phyloP scores from a whole-genome alignment of 2,888 invertebrate genomes.

The Drosophila meridiana region DNA sequence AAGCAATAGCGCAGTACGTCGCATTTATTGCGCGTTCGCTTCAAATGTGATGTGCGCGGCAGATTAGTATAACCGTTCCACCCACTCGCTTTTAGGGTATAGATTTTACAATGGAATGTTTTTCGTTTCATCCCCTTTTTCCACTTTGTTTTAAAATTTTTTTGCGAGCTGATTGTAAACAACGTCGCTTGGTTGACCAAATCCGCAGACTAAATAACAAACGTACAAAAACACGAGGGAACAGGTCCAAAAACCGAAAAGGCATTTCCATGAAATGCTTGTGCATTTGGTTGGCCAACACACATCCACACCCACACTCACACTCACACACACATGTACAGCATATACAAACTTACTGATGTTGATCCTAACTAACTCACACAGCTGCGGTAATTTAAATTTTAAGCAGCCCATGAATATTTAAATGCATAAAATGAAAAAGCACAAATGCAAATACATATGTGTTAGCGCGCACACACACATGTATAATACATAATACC shows the following conservation, averaged over 20 bases:
- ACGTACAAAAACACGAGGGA: not conserved
- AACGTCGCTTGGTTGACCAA: slow-evolving; percentile 48
- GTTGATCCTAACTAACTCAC: slow-evolving; percentile 19
- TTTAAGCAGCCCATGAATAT: slow-evolving; percentile 73
- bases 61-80: slow-evolving; percentile 3
- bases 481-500: slow-evolving; percentile 1
- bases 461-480: slow-evolving; percentile 3
- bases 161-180: slow-evolving; percentile 45
- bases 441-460: slow-evolving; percentile 66
- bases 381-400: slow-evolving; percentile 66
- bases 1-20: slow-evolving; percentile 12
- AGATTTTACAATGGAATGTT: slow-evolving; percentile 15
- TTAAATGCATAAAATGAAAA: slow-evolving; percentile 72
- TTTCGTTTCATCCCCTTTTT: slow-evolving; percentile 4
- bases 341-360: not conserved
- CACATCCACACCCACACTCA: slow-evolving; percentile 3
- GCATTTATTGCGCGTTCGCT: slow-evolving; percentile 38
- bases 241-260: slow-evolving; percentile 12
- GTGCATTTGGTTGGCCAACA: slow-evolving; percentile 35
- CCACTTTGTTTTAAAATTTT: slow-evolving; percentile 15
- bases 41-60: slow-evolving; percentile 25
- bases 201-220: slow-evolving; percentile 18
- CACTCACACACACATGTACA: not conserved
- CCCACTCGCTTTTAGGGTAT: not conserved
- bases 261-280: slow-evolving; percentile 44